phyloP scores from a whole-genome alignment of 1,140 invertebrate genomes.

The Euwallacea fornicatus region DNA sequence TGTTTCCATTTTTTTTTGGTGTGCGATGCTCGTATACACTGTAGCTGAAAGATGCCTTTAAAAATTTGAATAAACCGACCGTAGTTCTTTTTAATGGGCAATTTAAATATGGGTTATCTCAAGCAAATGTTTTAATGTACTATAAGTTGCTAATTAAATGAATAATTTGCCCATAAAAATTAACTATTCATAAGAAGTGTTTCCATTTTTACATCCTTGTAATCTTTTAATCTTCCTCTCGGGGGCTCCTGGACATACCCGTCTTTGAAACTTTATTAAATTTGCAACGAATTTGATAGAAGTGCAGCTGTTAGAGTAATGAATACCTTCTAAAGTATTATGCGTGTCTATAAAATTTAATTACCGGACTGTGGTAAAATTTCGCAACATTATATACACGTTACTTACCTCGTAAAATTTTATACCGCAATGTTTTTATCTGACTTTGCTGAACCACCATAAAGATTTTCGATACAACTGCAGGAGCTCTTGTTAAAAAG shows the following conservation, averaged over 20 bases:
- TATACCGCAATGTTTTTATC: conserved; percentile 15
- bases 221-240: conserved; percentile 27
- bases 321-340: too few relatives aligned
- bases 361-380: too few relatives aligned
- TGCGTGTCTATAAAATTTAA: too few relatives aligned
- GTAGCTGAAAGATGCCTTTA: too few relatives aligned
- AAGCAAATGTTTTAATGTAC: conserved; percentile 14
- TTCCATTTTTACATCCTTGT: conserved; percentile 28
- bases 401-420: conserved; percentile 9
- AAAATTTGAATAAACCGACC: conserved; percentile 35
- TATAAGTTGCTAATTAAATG: conserved; percentile 37
- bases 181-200: conserved; percentile 39
- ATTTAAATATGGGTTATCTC: conserved; percentile 29
- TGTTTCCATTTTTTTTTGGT: background rate
- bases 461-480: conserved; percentile 29
- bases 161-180: conserved; percentile 41
- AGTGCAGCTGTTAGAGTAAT: background rate
- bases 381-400: background rate
- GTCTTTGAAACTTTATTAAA: conserved; percentile 30
- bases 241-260: background rate
- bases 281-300: conserved; percentile 7
- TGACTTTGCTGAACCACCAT: conserved; percentile 12
- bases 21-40: background rate
- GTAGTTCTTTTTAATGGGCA: conserved; percentile 33
- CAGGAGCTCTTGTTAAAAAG: conserved; percentile 13